Conservation (phyloP, 2,797 vertebrate genomes). For the Pseudochromis fuscus region DNA sequence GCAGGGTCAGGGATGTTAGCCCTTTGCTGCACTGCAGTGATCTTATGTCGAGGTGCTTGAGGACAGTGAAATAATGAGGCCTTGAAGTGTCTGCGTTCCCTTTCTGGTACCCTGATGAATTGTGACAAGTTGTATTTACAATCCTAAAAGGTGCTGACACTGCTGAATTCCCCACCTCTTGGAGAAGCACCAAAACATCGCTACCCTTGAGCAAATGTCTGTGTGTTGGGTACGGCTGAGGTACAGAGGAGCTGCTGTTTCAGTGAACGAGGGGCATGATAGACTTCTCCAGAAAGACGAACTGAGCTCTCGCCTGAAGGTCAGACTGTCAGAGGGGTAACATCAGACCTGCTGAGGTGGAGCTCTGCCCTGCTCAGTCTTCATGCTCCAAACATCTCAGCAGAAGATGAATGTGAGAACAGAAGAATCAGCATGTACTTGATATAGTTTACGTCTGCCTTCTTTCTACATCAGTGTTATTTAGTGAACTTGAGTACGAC, state of each 20-base stretch:
- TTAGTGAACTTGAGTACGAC: constrained; percentile 18
- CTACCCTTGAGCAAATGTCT: constrained; percentile 62
- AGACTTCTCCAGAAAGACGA: constrained; percentile 50
- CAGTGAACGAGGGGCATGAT: constrained; percentile 45
- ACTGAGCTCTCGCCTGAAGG: constrained; percentile 63
- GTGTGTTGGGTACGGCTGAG: constrained; percentile 26
- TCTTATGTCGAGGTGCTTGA: constrained; percentile 46
- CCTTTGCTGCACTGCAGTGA: constrained; percentile 54
- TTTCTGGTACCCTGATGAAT: constrained; percentile 70
- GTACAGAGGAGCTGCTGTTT: constrained; percentile 40
- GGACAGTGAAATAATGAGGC: constrained; percentile 68
- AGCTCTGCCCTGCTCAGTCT: constrained; percentile 22
- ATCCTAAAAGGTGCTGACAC: constrained; percentile 76
- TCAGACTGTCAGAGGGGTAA: constrained; percentile 59
- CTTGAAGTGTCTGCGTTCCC: constrained; percentile 70
- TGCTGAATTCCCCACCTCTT: constrained; percentile 58
- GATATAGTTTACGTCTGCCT: constrained; percentile 12
- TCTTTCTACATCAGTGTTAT: constrained; percentile 19
- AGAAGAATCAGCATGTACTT: constrained; percentile 15
- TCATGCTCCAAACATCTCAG: constrained; percentile 30
- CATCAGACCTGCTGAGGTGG: constrained; percentile 46
- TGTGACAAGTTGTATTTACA: constrained; percentile 80
- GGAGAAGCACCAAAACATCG: constrained; percentile 62
- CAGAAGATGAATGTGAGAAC: constrained; percentile 24
- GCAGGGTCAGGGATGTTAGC: constrained; percentile 27